Base-by-base conservation (phyloP, 2,888 invertebrate species). In the Acanthosepion esculentum region DNA sequence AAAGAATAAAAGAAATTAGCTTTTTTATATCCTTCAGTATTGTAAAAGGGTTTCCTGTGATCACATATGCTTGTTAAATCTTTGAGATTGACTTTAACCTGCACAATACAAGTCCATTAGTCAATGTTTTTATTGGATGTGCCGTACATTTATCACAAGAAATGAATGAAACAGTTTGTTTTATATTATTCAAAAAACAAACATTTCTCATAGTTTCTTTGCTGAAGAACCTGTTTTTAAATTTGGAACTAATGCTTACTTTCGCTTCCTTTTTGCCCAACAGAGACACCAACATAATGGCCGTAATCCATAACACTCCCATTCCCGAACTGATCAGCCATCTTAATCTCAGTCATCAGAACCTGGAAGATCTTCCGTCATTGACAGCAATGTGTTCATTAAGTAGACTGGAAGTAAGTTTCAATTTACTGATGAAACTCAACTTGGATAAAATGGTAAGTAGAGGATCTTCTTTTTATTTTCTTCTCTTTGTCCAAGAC, bases 361-460 rank as follows among this genome's bases (percentile, higher is more conserved):
- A 92, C 29, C 50, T 92, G 29, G 41, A 92, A 50, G 96, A 96
- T 93, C 94, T 97, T 55, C 96, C 96, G 94, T 95, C 96, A 55
- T 95, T 97, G 48, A 48, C 50, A 26, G 96, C 96, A 91, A 95
- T 97, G 64, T 94, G 95, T 64, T 94, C 95, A 64, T 96, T 97
- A 48, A 96, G 96, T 95, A 96, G 95, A 94, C 96, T 97, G 26
- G 96, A 96, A 33, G 96, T 97, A 95, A 97, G 97, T 95, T 97
- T 97, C 95, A 97, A 97, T 96, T 97, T 97, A 48, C 96, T 97
- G 53, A 96, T 96, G 18, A 95, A 96, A 92, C 96, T 97, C 29
- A 97, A 97, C 59, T 94, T 97, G 20, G 95, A 96, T 55, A 96
- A 96, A 94, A 96, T 97, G 97, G 97, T 97, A 95, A 95, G 96